phyloP scores from a whole-genome alignment of 2,797 vertebrate species.

The Gymnodraco acuticeps region DNA sequence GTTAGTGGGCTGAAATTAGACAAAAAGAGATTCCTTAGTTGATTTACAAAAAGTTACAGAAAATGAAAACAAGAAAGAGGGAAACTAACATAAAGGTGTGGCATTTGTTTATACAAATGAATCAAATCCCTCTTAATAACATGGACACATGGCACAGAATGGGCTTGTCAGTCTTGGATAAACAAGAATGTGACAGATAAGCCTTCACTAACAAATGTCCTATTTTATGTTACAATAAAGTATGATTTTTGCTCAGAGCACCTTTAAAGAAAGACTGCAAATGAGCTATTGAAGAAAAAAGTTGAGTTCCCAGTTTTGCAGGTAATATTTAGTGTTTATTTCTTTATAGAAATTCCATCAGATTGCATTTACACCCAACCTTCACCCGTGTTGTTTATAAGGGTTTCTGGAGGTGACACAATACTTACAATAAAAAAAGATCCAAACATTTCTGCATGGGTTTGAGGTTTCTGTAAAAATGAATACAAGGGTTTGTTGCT shows the following conservation, averaged over 20 bases:
- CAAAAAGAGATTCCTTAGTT: neutral
- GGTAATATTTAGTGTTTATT: neutral
- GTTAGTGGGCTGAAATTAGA: slow-evolving; percentile 59
- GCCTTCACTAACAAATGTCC: too few species aligned
- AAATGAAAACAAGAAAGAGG: neutral
- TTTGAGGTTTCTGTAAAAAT: neutral
- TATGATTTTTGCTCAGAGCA: neutral
- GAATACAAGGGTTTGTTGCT: neutral
- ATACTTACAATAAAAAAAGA: neutral
- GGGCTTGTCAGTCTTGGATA: neutral
- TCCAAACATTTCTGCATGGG: neutral
- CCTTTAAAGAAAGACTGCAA: neutral
- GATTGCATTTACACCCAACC: neutral
- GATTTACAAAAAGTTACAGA: neutral
- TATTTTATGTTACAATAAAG: neutral
- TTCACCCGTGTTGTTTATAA: neutral
- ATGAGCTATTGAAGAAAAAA: neutral
- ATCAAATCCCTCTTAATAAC: neutral
- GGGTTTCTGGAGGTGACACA: neutral
- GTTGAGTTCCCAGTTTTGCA: neutral
- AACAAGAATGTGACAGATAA: neutral
- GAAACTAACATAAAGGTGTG: neutral
- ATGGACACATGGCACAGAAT: neutral
- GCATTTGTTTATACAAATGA: neutral
- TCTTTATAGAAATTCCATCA: neutral